phyloP scores from a whole-genome alignment of 2,797 vertebrate genomes.

The Pseudochaenichthys georgianus region DNA sequence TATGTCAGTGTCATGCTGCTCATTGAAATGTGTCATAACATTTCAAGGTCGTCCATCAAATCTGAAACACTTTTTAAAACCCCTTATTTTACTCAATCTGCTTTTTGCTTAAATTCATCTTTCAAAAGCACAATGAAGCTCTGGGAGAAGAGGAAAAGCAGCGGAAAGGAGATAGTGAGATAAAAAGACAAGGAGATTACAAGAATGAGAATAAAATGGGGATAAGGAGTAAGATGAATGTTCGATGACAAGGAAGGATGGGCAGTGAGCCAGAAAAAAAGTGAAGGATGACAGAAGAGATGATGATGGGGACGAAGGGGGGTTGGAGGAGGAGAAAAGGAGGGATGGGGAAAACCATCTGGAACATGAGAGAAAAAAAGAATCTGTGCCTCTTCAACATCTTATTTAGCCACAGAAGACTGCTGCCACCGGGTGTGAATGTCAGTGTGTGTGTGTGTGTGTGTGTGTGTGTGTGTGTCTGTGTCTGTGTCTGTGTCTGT shows the following conservation, averaged over 20 bases:
- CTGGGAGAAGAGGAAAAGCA: slow-evolving; percentile 10
- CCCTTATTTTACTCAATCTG: slow-evolving; percentile 13
- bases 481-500: too few relatives aligned
- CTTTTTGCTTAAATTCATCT: slow-evolving; percentile 22
- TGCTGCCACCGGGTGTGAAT: slow-evolving; percentile 41
- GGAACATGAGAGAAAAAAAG: slow-evolving; percentile 49
- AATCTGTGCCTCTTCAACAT: slow-evolving; percentile 43
- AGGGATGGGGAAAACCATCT: slow-evolving; percentile 65
- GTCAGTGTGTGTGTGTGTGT: slow-evolving; percentile 13
- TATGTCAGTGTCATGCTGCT: slow-evolving; percentile 3
- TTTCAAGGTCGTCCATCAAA: slow-evolving; percentile 40
- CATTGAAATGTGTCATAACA: slow-evolving; percentile 29
- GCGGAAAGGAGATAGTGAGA: slow-evolving; percentile 12
- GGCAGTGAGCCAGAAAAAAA: neutral
- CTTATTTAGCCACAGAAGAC: slow-evolving; percentile 53
- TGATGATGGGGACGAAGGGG: neutral
- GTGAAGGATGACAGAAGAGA: slow-evolving; percentile 15
- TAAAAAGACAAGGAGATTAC: slow-evolving; percentile 42
- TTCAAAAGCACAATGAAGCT: slow-evolving; percentile 29
- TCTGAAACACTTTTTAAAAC: slow-evolving; percentile 28
- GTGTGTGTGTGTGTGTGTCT: slow-evolving; percentile 27
- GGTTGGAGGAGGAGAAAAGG: slow-evolving; percentile 30
- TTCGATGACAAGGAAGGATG: slow-evolving; percentile 10
- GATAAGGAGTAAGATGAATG: slow-evolving; percentile 30
- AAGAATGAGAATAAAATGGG: slow-evolving; percentile 28